Evolutionary conservation across 2,888 invertebrate species (phyloP).

Genomic region (Xestobium rufovillosum): DNA sequence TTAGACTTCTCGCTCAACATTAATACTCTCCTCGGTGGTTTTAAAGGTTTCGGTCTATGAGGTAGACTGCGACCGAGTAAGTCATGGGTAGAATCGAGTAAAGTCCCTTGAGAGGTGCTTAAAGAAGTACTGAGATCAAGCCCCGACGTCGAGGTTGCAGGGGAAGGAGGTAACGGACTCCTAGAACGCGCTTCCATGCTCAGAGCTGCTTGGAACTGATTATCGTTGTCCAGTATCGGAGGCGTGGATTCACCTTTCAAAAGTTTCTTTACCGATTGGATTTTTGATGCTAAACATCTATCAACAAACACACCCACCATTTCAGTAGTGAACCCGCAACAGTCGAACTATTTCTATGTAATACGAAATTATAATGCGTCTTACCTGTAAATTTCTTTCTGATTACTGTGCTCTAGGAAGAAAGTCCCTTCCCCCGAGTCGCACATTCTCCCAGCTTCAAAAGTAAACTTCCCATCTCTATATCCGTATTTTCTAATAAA

Average conservation of each 20-base stretch:
- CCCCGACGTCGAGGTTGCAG: constrained; percentile 42
- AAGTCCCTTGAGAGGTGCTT: constrained; percentile 6
- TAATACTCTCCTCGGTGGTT: constrained; percentile 41
- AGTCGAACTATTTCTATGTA: no score
- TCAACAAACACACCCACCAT: constrained; percentile 30
- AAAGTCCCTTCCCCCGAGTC: constrained; percentile 80
- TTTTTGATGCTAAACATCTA: constrained; percentile 71
- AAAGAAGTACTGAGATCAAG: constrained; percentile 40
- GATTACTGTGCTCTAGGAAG: constrained; percentile 71
- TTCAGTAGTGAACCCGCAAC: no score
- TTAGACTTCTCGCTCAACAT: constrained; percentile 15
- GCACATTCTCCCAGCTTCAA: constrained; percentile 82
- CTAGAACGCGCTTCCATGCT: constrained; percentile 76
- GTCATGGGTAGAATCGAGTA: no score
- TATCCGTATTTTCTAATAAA: constrained; percentile 81
- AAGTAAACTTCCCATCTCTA: constrained; percentile 76
- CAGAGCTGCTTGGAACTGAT: constrained; percentile 65
- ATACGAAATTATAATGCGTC: no score
- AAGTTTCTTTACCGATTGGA: constrained; percentile 81
- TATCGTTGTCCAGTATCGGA: constrained; percentile 58
- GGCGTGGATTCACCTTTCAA: constrained; percentile 58
- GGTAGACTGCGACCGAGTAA: no score
- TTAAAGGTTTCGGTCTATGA: constrained; percentile 45
- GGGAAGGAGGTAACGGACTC: constrained; percentile 63
- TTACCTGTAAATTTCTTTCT: constrained; percentile 65